A percentile compares a stretch with the other conserved stretches of the same genome.
Evolutionary conservation across 1,140 invertebrate genomes (phyloP).

Genomic region (Cydia strobilella): DNA sequence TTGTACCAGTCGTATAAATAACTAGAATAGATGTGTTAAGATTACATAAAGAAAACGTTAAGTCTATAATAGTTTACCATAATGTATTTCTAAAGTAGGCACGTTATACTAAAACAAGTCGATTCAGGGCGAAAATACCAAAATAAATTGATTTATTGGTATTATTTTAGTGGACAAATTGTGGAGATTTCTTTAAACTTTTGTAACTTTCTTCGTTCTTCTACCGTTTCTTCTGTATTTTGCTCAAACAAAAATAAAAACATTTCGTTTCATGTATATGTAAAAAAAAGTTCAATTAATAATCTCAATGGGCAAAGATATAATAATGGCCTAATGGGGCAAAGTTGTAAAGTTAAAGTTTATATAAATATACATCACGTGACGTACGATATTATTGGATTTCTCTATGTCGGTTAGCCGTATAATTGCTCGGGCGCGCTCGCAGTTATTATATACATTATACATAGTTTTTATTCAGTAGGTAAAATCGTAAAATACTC

Average conservation of each 20-base stretch:
- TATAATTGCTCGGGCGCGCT: background rate
- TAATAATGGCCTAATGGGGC: background rate
- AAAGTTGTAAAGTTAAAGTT: background rate
- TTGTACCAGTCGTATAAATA: conserved; percentile 11
- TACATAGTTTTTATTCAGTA: background rate
- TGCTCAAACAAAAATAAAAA: background rate
- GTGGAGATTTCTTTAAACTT: background rate
- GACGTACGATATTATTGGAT: background rate
- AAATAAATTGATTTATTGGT: background rate
- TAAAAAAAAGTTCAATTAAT: background rate
- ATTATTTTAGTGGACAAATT: background rate
- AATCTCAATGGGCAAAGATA: conserved; percentile 6
- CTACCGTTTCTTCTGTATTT: background rate
- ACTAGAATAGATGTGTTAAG: conserved; percentile 23
- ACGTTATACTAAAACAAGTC: background rate
- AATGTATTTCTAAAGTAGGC: background rate
- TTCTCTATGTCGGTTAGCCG: background rate
- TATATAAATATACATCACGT: background rate
- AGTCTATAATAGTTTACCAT: background rate
- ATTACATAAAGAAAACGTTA: background rate
- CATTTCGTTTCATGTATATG: background rate
- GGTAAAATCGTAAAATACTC: conserved; percentile 6
- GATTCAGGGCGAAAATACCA: background rate
- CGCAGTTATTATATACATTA: background rate
- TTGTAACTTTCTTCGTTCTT: background rate